Evolutionary conservation across 1,140 invertebrate species (phyloP).

Genomic region (Caerostris extrusa): DNA sequence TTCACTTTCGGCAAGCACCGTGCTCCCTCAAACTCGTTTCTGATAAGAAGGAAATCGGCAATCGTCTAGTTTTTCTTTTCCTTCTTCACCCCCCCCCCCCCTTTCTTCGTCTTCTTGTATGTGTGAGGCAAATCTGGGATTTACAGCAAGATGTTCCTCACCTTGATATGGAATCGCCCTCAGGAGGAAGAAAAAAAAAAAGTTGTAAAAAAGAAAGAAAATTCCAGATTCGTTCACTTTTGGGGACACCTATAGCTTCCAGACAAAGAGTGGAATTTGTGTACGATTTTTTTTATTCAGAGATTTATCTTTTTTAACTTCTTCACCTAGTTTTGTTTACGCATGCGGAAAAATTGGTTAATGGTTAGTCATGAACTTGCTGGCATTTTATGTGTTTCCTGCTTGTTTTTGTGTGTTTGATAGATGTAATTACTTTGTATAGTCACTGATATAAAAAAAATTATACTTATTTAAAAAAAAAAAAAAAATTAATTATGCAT

Average conservation of each 20-base stretch:
- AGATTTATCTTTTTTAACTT: neutral
- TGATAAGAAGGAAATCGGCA: neutral
- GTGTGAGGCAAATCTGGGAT: neutral
- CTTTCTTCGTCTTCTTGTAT: neutral
- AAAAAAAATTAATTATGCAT: too few relatives aligned
- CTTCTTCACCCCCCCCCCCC: neutral
- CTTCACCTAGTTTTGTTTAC: neutral
- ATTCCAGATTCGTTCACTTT: neutral
- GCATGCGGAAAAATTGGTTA: neutral
- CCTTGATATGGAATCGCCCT: slow-evolving; percentile 18
- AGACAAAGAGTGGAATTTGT: slow-evolving; percentile 4
- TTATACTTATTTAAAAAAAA: too few relatives aligned
- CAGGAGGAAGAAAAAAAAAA: neutral
- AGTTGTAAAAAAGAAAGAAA: neutral
- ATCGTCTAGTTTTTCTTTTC: neutral
- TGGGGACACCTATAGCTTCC: slow-evolving; percentile 46
- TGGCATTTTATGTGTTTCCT: neutral
- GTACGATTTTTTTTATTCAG: neutral
- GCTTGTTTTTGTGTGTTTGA: neutral
- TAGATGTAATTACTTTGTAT: neutral
- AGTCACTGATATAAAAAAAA: neutral
- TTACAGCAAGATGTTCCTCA: slow-evolving; percentile 2
- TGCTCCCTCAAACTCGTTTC: neutral
- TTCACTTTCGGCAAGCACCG: neutral
- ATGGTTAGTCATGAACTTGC: neutral